These are phyloP conservation scores for Lerema accius DNA, from an alignment of 1,140 invertebrate species.

Conservation along the genomic window DNA sequence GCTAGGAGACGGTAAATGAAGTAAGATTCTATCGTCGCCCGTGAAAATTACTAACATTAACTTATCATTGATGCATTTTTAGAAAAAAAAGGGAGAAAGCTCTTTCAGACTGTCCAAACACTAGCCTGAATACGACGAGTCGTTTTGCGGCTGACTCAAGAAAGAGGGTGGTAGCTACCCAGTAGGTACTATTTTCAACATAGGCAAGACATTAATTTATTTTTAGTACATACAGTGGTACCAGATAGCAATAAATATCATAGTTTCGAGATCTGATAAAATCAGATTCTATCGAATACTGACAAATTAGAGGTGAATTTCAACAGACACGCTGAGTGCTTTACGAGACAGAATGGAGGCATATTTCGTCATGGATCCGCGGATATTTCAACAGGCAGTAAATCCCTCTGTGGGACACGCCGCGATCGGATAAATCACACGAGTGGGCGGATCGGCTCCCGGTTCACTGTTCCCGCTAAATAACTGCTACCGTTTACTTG, in stretches of 20 bases:
- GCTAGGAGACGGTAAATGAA: too few relatives aligned
- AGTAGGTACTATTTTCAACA: too few relatives aligned
- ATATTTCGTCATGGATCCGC: constrained; percentile 69
- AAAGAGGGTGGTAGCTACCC: too few relatives aligned
- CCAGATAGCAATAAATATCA: constrained; percentile 22
- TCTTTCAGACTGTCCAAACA: too few relatives aligned
- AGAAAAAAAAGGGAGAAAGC: too few relatives aligned
- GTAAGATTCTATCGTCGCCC: too few relatives aligned
- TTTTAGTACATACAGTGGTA: not conserved
- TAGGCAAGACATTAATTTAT: too few relatives aligned
- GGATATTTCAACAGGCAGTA: constrained; percentile 68
- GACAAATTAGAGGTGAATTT: constrained; percentile 58
- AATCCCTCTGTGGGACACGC: constrained; percentile 52
- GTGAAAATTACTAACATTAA: too few relatives aligned
- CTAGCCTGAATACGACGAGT: too few relatives aligned
- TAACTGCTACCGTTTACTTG: constrained; percentile 79
- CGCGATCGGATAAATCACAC: constrained; percentile 72
- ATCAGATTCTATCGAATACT: constrained; percentile 31
- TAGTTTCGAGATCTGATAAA: constrained; percentile 22
- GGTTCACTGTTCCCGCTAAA: constrained; percentile 51
- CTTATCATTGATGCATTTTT: too few relatives aligned
- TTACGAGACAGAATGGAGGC: constrained; percentile 61
- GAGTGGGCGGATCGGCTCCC: constrained; percentile 64
- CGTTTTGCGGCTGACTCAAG: too few relatives aligned
- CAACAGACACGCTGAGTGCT: constrained; percentile 47